A percentile compares a stretch with the other conserved stretches of the same genome.
Evolutionary conservation across 2,113 vertebrate genomes (phyloP).

Genomic region (Scortum barcoo): DNA sequence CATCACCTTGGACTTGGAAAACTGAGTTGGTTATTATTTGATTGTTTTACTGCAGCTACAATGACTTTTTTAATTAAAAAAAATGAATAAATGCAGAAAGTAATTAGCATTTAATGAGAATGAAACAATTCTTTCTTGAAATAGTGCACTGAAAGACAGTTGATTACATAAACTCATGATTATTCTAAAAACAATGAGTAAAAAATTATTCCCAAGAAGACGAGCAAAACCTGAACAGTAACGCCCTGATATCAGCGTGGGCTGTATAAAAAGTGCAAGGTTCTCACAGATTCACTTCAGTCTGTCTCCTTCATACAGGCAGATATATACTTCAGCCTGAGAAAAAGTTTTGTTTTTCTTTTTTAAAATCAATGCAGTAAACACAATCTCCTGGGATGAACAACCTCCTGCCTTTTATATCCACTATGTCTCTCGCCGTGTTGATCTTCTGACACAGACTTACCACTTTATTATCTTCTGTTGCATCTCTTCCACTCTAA

Average conservation of each 20-base stretch:
- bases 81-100: neutral
- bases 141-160: neutral
- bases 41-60: neutral
- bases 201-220: too few relatives aligned
- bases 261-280: neutral
- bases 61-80: neutral
- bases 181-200: neutral
- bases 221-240: neutral
- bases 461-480: slow-evolving; percentile 13
- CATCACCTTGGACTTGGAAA: too few relatives aligned
- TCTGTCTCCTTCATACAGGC: slow-evolving; percentile 2
- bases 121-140: neutral
- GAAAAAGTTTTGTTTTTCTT: slow-evolving; percentile 15
- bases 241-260: neutral
- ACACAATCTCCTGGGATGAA: slow-evolving; percentile 10
- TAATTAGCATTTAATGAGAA: neutral
- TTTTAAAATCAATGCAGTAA: slow-evolving; percentile 23
- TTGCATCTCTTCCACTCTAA: slow-evolving; percentile 1
- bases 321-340: neutral
- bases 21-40: neutral
- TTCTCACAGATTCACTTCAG: slow-evolving; percentile 11
- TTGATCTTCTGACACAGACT: slow-evolving; percentile 32
- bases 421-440: slow-evolving; percentile 19
- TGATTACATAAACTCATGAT: neutral
- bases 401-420: slow-evolving; percentile 34